Conservation (phyloP, 2,888 invertebrate species). For the Cyaniris semiargus region DNA sequence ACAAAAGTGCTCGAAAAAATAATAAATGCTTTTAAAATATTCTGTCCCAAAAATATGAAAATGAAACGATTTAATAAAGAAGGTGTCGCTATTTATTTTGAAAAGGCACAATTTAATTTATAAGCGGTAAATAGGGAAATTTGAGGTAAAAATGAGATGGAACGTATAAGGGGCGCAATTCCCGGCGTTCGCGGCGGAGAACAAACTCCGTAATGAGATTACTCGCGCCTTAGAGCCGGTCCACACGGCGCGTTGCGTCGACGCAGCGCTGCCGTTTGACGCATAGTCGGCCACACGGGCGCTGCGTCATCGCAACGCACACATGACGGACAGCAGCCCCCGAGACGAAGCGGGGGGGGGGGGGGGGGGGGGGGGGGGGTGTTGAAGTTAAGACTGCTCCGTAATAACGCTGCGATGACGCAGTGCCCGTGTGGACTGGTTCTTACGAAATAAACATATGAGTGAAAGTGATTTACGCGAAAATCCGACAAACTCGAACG, state of each 20-base stretch:
- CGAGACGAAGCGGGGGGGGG: no score
- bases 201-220: slow-evolving; percentile 49
- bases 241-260: no score
- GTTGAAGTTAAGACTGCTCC: no score
- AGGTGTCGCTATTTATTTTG: background rate
- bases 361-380: no score
- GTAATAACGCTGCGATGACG: no score
- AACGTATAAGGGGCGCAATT: background rate
- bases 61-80: background rate
- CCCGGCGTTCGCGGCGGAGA: background rate
- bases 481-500: slow-evolving; percentile 39
- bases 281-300: no score
- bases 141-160: slow-evolving; percentile 15
- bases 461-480: slow-evolving; percentile 46
- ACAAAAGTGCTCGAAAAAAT: background rate
- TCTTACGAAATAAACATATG: slow-evolving; percentile 60
- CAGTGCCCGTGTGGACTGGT: no score
- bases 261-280: no score
- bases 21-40: no score
- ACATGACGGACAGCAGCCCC: no score
- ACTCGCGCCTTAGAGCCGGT: slow-evolving; percentile 52
- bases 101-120: slow-evolving; percentile 14
- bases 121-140: slow-evolving; percentile 14
- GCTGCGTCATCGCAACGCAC: no score
- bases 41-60: background rate